A percentile compares a stretch with the other conserved stretches of the same genome.
Evolutionary conservation across 2,888 invertebrate species (phyloP).

Genomic region (Sipha maydis): DNA sequence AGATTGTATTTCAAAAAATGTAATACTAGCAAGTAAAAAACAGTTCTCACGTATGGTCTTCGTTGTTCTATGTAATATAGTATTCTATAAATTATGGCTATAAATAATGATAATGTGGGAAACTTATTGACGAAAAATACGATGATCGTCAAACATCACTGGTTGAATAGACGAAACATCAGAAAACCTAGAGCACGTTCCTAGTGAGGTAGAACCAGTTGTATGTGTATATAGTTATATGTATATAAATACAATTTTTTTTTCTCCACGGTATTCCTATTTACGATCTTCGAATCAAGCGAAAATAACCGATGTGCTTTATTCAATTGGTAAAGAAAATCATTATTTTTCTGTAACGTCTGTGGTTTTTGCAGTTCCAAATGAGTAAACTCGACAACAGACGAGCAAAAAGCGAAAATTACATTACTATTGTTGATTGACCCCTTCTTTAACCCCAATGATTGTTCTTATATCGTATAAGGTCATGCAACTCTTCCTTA

Average conservation of each 20-base stretch:
- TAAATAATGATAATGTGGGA: conserved; percentile 21
- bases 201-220: conserved; percentile 47
- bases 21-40: neutral
- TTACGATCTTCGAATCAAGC: neutral
- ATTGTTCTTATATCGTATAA: neutral
- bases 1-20: neutral
- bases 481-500: conserved; percentile 53
- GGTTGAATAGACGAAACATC: conserved; percentile 29
- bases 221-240: neutral
- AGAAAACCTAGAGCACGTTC: conserved; percentile 50
- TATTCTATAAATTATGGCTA: neutral
- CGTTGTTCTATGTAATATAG: neutral
- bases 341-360: conserved; percentile 30
- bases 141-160: neutral
- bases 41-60: conserved; percentile 7
- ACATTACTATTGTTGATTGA: conserved; percentile 38
- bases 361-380: conserved; percentile 55
- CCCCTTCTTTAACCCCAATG: conserved; percentile 13
- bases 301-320: conserved; percentile 34
- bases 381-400: conserved; percentile 27
- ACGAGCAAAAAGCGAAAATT: conserved; percentile 54
- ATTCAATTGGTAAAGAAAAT: conserved; percentile 51
- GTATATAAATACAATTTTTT: conserved; percentile 10
- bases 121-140: conserved; percentile 42
- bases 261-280: conserved; percentile 14